These are phyloP conservation scores for Nebria brevicollis DNA, from an alignment of 2,888 invertebrate genomes.

Conservation along the genomic window DNA sequence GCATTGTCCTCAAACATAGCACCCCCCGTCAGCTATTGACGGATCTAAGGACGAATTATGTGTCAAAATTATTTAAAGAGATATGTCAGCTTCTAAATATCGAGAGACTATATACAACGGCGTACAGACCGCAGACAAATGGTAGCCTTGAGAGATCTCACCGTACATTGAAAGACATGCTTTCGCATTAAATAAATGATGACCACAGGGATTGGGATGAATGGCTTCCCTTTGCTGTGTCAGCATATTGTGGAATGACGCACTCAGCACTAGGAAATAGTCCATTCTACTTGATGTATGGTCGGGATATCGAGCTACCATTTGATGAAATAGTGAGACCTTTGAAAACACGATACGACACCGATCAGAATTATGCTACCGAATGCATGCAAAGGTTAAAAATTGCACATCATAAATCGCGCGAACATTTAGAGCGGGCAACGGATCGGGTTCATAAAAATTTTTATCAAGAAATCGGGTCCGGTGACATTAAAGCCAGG, in stretches of 20 bases:
- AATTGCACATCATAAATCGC: conserved; percentile 1
- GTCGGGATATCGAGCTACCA: conserved; percentile 13
- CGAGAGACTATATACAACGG: conserved; percentile 45
- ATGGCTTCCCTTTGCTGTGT: neutral
- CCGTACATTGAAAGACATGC: conserved; percentile 20
- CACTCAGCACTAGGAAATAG: neutral
- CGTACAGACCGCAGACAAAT: conserved; percentile 13
- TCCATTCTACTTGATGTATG: conserved; percentile 4
- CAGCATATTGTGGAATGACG: neutral
- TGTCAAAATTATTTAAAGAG: too few species aligned
- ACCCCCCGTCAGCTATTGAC: too few species aligned
- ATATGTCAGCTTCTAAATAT: too few species aligned
- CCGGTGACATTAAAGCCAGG: conserved; percentile 3
- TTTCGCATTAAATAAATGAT: conserved; percentile 14
- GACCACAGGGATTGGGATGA: too few species aligned
- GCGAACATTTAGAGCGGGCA: neutral
- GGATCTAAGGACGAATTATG: too few species aligned
- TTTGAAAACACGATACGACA: neutral
- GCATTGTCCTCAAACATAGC: too few species aligned
- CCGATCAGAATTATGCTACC: neutral
- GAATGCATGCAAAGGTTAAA: conserved; percentile 16
- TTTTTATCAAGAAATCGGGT: conserved; percentile 16
- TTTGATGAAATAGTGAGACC: neutral
- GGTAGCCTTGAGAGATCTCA: conserved; percentile 18
- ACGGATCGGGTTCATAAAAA: conserved; percentile 6